These are phyloP conservation scores for Diorhabda elongata DNA, from an alignment of 1,140 invertebrate genomes.

Conservation along the genomic window DNA sequence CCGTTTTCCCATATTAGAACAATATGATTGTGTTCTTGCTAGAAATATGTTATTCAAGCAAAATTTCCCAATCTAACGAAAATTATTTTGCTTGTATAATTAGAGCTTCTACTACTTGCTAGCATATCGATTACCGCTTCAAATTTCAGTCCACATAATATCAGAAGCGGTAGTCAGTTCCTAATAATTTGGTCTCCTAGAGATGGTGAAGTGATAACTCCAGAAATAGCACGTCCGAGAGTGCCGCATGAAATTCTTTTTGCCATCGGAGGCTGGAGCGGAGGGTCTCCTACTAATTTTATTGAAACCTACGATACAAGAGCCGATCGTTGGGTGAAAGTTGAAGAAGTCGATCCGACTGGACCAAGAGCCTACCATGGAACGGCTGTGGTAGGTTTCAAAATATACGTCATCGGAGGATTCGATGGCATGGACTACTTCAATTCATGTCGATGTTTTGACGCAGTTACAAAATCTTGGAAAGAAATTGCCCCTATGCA, in stretches of 20 bases:
- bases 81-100: too few relatives aligned
- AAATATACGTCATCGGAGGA: slow-evolving; percentile 68
- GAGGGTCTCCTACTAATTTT: slow-evolving; percentile 63
- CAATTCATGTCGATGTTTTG: slow-evolving; percentile 62
- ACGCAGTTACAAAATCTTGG: slow-evolving; percentile 61
- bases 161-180: slow-evolving; percentile 18
- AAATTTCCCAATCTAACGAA: too few relatives aligned
- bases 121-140: slow-evolving; percentile 14
- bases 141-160: slow-evolving; percentile 20
- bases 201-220: slow-evolving; percentile 58
- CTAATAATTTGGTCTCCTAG: slow-evolving; percentile 37
- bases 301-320: slow-evolving; percentile 76
- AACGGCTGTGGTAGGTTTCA: slow-evolving; percentile 59
- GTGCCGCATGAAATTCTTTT: slow-evolving; percentile 68
- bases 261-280: slow-evolving; percentile 74
- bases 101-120: too few relatives aligned
- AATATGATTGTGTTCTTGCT: too few relatives aligned
- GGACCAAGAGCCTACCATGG: slow-evolving; percentile 70
- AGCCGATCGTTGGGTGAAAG: slow-evolving; percentile 70
- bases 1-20: too few relatives aligned
- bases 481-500: slow-evolving; percentile 64
- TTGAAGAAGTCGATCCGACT: slow-evolving; percentile 57
- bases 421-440: slow-evolving; percentile 62
- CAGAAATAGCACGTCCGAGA: slow-evolving; percentile 60
- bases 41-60: too few relatives aligned